Evolutionary conservation across 92 coral and sea anemone species (phyloP).

Genomic region (Epizoanthus stellaris): DNA sequence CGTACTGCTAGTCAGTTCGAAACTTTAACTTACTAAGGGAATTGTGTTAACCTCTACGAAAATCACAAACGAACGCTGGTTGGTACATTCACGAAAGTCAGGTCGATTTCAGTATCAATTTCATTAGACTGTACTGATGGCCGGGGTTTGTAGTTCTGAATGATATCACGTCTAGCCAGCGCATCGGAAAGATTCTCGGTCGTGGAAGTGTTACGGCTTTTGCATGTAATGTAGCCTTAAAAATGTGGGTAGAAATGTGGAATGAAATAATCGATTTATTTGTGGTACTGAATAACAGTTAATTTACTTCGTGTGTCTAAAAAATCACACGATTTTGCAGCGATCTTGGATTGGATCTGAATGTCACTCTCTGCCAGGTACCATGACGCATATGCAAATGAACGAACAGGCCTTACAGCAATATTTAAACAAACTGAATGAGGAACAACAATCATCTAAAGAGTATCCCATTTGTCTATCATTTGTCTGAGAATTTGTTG

Average conservation of each 20-base stretch:
- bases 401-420: not conserved
- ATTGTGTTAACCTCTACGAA: not conserved
- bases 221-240: too few species aligned
- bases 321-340: slow-evolving; percentile 1
- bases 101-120: slow-evolving; percentile 1
- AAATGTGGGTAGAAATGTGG: too few species aligned
- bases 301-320: too few species aligned
- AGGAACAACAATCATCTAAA: not conserved
- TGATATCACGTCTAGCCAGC: too few species aligned
- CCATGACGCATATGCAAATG: not conserved
- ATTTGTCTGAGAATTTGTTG: slow-evolving; percentile 3
- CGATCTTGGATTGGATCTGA: not conserved
- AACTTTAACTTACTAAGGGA: not conserved
- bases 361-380: not conserved
- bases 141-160: too few species aligned
- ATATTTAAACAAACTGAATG: not conserved
- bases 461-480: not conserved
- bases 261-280: too few species aligned
- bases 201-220: too few species aligned
- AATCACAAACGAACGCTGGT: not conserved
- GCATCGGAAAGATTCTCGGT: too few species aligned
- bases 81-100: not conserved
- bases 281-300: too few species aligned
- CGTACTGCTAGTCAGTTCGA: not conserved
- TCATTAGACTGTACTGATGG: not conserved